phyloP scores from a whole-genome alignment of 2,797 vertebrate species.

The Molossus molossus region DNA sequence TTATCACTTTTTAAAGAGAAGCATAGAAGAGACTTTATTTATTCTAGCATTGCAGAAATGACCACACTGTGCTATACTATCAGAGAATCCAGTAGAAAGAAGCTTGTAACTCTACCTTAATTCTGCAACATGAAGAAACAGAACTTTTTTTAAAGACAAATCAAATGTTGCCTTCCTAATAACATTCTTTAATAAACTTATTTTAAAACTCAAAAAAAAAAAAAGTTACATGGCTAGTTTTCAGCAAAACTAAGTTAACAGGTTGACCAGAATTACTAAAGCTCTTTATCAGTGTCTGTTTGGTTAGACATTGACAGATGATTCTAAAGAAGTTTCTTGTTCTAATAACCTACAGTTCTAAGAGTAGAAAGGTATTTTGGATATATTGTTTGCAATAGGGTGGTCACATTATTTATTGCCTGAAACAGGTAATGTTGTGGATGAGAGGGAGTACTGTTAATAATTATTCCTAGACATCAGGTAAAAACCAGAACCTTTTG shows the following conservation, averaged over 20 bases:
- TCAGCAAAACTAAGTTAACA: constrained; percentile 7
- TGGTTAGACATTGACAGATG: not conserved
- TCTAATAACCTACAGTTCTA: not conserved
- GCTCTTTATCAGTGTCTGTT: not conserved
- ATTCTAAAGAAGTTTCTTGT: not conserved
- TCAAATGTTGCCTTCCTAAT: too few species aligned
- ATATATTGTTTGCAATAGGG: not conserved
- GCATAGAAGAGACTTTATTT: too few species aligned
- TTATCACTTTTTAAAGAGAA: too few species aligned
- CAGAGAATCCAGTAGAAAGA: too few species aligned
- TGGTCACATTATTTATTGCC: not conserved
- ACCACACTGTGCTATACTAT: too few species aligned
- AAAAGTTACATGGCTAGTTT: not conserved
- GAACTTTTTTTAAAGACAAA: too few species aligned
- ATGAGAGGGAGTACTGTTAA: not conserved
- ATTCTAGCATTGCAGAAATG: too few species aligned
- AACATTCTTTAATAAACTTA: too few species aligned
- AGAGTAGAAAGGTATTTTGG: constrained; percentile 2
- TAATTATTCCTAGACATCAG: constrained; percentile 22
- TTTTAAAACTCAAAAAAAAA: too few species aligned
- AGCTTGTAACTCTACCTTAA: too few species aligned
- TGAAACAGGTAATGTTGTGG: constrained; percentile 10
- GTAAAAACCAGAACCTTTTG: not conserved
- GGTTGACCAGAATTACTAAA: not conserved
- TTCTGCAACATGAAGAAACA: too few species aligned